These are phyloP conservation scores for Limulus polyphemus DNA, from an alignment of 2,888 invertebrate species.

Conservation along the genomic window DNA sequence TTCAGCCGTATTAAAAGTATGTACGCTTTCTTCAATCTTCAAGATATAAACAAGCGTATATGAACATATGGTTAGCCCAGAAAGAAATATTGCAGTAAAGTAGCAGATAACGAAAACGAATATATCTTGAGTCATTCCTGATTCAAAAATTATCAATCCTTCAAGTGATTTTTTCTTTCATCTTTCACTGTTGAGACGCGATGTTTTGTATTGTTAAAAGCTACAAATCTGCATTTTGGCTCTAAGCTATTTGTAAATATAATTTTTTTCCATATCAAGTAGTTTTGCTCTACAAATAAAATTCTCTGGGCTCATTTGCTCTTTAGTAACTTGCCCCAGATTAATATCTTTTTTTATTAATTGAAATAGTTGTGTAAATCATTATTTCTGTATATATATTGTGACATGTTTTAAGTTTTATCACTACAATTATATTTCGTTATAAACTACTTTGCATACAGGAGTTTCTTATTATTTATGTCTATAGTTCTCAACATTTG, in stretches of 20 bases:
- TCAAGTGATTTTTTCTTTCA: too few species aligned
- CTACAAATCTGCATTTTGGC: too few species aligned
- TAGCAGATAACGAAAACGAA: too few species aligned
- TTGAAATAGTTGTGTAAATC: neutral
- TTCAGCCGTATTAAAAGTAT: constrained; percentile 45
- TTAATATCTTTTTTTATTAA: neutral
- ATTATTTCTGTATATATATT: neutral
- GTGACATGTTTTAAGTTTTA: neutral
- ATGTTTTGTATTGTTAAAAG: too few species aligned
- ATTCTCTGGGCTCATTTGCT: too few species aligned
- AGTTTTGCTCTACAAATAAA: too few species aligned
- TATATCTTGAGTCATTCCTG: neutral
- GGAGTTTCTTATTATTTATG: too few species aligned
- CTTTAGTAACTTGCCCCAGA: neutral
- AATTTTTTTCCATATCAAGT: neutral
- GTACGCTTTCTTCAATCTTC: neutral
- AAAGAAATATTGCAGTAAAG: too few species aligned
- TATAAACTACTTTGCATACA: neutral
- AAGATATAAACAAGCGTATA: too few species aligned
- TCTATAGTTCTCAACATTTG: neutral
- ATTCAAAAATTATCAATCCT: too few species aligned
- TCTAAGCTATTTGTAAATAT: neutral
- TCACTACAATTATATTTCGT: neutral
- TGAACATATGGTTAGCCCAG: too few species aligned
- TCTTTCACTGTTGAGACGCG: too few species aligned